Conservation (phyloP, 2,113 vertebrate genomes). For the Pogonocichla stellata region DNA sequence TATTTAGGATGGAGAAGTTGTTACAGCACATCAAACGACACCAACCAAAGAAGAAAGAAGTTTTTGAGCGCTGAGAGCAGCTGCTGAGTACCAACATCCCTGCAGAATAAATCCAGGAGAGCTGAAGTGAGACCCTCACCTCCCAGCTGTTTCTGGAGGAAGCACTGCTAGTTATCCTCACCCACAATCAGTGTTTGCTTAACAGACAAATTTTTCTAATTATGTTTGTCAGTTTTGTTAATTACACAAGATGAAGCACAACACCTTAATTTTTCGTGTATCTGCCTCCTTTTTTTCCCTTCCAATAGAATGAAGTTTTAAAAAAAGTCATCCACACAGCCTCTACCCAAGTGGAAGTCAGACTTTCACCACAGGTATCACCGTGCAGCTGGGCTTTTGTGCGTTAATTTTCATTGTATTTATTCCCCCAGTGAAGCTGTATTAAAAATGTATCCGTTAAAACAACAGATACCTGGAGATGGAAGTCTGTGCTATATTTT, state of each 20-base stretch:
- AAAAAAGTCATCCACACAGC: background rate
- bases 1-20: background rate
- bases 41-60: background rate
- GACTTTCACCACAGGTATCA: background rate
- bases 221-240: background rate
- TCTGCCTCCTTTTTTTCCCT: background rate
- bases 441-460: background rate
- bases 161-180: background rate
- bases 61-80: rapidly evolving
- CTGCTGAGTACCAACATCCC: background rate
- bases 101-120: background rate
- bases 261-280: background rate
- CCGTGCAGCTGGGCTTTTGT: background rate
- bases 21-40: background rate
- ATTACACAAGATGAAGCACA: background rate
- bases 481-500: background rate
- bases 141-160: background rate
- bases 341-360: background rate
- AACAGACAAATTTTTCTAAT: background rate
- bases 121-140: rapidly evolving
- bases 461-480: background rate
- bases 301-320: background rate
- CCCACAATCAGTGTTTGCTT: background rate
- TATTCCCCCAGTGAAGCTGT: background rate
- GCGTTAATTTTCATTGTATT: background rate